Percentiles rank a stretch among this genome's conserved stretches.
Evolutionary conservation across 92 coral and sea anemone genomes (phyloP).

Genomic region (Epizoanthus fatuus): DNA sequence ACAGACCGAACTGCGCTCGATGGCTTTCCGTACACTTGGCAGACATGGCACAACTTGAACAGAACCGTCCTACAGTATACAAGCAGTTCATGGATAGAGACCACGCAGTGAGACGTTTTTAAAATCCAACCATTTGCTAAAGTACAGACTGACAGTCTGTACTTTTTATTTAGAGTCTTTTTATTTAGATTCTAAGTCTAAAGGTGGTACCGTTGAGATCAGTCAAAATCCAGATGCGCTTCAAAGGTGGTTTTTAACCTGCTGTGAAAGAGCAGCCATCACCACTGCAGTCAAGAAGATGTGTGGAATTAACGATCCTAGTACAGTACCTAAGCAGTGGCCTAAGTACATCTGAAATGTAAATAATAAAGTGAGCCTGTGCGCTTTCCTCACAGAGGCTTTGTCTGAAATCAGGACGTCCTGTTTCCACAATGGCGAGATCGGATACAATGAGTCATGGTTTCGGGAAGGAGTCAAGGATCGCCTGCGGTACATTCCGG

Average conservation of each 20-base stretch:
- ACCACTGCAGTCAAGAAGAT: constrained; percentile 55
- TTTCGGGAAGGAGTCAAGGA: too few relatives aligned
- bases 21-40: constrained; percentile 63
- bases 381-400: constrained; percentile 45
- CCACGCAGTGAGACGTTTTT: constrained; percentile 50
- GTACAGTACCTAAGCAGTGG: constrained; percentile 58
- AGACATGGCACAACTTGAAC: constrained; percentile 38
- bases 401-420: constrained; percentile 15
- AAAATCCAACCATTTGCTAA: constrained; percentile 35
- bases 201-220: constrained; percentile 4
- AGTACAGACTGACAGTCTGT: constrained; percentile 45
- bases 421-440: too few relatives aligned
- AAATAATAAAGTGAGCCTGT: constrained; percentile 44
- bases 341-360: constrained; percentile 47
- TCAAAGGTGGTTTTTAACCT: constrained; percentile 58
- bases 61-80: constrained; percentile 45
- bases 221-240: constrained; percentile 46
- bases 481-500: too few relatives aligned
- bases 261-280: constrained; percentile 56
- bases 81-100: constrained; percentile 39
- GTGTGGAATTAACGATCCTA: constrained; percentile 26
- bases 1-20: constrained; percentile 61
- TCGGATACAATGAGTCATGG: too few relatives aligned
- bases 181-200: constrained; percentile 4
- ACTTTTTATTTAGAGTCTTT: too few relatives aligned